These are phyloP conservation scores for Gambusia yucatana DNA, from an alignment of 2,797 vertebrate species.

Conservation along the genomic window DNA sequence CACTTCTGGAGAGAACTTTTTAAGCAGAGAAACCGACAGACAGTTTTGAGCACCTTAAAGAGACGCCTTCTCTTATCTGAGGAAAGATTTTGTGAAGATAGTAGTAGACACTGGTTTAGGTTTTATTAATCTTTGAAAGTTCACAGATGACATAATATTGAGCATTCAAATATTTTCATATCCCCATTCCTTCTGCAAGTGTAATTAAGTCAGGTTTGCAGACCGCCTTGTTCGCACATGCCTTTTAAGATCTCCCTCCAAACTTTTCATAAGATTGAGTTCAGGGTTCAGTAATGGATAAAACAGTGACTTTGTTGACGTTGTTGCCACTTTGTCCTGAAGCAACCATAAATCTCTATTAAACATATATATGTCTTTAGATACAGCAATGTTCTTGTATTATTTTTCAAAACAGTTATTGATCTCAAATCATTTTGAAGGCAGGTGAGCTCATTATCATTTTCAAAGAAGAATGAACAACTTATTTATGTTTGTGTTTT, in stretches of 20 bases:
- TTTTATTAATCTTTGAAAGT: neutral
- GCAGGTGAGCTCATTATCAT: neutral
- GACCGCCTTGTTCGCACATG: neutral
- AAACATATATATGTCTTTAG: neutral
- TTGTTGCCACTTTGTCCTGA: too few relatives aligned
- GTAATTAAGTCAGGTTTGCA: too few relatives aligned
- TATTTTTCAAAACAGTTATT: neutral
- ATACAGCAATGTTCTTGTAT: neutral
- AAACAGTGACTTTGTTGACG: neutral
- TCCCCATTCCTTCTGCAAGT: too few relatives aligned
- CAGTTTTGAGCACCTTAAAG: neutral
- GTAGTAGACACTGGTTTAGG: neutral
- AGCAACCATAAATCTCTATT: neutral
- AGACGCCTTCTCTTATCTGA: neutral
- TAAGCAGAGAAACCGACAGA: neutral
- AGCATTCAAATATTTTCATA: neutral
- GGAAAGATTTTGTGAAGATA: neutral
- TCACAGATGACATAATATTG: neutral
- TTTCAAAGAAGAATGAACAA: neutral
- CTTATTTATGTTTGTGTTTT: neutral
- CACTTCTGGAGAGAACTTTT: constrained; percentile 3
- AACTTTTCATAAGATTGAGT: neutral
- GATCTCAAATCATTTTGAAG: neutral
- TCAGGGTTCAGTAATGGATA: neutral
- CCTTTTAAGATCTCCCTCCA: neutral